Percentiles rank a stretch among this genome's conserved stretches.
These are phyloP conservation scores for Bursaphelenchus okinawaensis DNA, from an alignment of 2,888 invertebrate genomes.

Conservation along the genomic window DNA sequence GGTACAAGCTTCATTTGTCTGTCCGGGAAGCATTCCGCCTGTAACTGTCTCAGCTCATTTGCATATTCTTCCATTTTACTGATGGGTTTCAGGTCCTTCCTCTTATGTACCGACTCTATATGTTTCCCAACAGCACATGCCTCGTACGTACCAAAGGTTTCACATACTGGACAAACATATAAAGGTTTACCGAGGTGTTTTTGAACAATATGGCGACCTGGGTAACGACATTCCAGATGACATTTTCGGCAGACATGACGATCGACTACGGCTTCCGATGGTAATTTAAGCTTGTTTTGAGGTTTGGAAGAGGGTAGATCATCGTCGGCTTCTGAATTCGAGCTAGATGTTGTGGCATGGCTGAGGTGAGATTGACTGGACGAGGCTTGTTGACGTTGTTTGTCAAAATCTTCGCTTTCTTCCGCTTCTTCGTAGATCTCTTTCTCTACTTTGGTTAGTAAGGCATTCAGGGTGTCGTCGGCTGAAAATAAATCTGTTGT, in stretches of 20 bases:
- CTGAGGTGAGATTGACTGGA: neutral
- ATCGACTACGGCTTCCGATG: neutral
- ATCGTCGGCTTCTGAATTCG: neutral
- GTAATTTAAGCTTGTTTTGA: neutral
- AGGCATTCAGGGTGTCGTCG: neutral
- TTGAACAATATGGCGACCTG: constrained; percentile 43
- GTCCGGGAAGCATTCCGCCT: constrained; percentile 42
- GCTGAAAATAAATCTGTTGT: neutral
- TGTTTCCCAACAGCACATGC: constrained; percentile 36
- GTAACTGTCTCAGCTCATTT: constrained; percentile 38
- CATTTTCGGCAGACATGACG: neutral
- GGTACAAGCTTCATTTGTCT: constrained; percentile 45
- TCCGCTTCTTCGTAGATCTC: neutral
- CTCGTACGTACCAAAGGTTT: constrained; percentile 42
- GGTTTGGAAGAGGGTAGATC: neutral
- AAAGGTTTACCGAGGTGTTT: constrained; percentile 38
- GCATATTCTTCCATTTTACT: constrained; percentile 35
- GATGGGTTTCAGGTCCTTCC: constrained; percentile 24
- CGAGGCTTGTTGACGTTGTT: neutral
- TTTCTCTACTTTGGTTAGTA: neutral
- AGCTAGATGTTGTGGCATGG: neutral
- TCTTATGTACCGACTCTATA: constrained; percentile 31
- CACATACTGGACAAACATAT: constrained; percentile 43
- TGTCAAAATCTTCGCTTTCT: neutral
- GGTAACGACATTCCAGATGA: constrained; percentile 29